Conservation (phyloP, 1,140 invertebrate species). For the Steinernema feltiae region DNA sequence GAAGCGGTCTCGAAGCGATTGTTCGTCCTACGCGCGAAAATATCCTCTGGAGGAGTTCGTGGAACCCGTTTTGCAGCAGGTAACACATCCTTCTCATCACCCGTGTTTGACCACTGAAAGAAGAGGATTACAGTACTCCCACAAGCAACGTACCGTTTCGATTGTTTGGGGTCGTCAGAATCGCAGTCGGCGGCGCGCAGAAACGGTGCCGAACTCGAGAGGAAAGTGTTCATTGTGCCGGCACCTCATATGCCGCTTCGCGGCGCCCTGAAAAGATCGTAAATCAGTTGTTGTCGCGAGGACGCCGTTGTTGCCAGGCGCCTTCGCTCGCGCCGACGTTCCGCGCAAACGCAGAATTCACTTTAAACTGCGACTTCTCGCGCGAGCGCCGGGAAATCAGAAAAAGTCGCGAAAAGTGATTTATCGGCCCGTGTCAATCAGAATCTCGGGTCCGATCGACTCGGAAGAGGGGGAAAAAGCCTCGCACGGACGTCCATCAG, state of each 20-base stretch:
- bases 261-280: slow-evolving; percentile 3
- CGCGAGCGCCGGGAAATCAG: background rate
- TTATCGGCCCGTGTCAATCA: background rate
- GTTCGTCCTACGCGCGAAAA: background rate
- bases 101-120: background rate
- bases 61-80: slow-evolving; percentile 1
- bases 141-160: background rate
- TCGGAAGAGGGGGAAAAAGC: background rate
- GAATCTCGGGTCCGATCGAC: background rate
- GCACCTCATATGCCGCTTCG: slow-evolving; percentile 4
- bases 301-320: too few species aligned
- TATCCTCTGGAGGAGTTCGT: slow-evolving; percentile 11
- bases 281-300: too few species aligned
- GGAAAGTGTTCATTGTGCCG: background rate
- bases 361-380: background rate
- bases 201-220: slow-evolving; percentile 10
- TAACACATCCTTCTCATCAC: background rate
- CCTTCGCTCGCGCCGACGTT: too few species aligned
- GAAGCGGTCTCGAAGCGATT: background rate
- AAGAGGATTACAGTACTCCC: background rate
- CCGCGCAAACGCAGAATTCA: background rate
- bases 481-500: too few species aligned
- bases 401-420: background rate
- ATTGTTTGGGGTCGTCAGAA: background rate
- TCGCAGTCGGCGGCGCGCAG: background rate